These are phyloP conservation scores for Cyrtorhinus lividipennis DNA, from an alignment of 1,140 invertebrate species.

Conservation along the genomic window DNA sequence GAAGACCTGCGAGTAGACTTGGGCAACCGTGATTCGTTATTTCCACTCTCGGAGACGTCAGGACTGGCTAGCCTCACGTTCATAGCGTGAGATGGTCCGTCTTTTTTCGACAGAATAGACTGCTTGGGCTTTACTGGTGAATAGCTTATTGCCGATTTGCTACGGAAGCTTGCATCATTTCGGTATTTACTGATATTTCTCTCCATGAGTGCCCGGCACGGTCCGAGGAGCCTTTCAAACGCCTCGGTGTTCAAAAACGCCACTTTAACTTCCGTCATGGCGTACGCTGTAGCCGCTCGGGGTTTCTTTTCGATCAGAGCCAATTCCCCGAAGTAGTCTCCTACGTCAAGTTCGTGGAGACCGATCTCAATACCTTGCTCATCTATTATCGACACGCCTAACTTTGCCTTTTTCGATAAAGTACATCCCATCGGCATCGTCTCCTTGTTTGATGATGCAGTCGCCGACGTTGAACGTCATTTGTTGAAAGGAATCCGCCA, in stretches of 20 bases:
- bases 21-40: no score
- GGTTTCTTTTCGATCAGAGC: constrained; percentile 91
- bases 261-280: constrained; percentile 62
- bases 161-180: no score
- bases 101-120: no score
- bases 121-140: no score
- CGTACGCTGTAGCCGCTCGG: constrained; percentile 81
- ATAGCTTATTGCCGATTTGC: no score
- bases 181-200: constrained; percentile 93
- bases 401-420: constrained; percentile 85
- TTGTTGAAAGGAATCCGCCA: constrained; percentile 81
- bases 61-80: no score
- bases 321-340: constrained; percentile 88
- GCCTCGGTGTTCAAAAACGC: constrained; percentile 93
- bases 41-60: no score
- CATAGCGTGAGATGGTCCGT: no score
- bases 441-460: constrained; percentile 81
- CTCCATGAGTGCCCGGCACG: constrained; percentile 97
- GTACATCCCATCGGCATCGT: constrained; percentile 92
- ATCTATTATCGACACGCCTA: constrained; percentile 56
- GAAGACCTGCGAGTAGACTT: no score
- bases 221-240: constrained; percentile 89
- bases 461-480: constrained; percentile 57
- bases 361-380: constrained; percentile 54
- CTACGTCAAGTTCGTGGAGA: constrained; percentile 46